phyloP scores from a whole-genome alignment of 1,140 invertebrate species.

The Lasioglossum baleicum region DNA sequence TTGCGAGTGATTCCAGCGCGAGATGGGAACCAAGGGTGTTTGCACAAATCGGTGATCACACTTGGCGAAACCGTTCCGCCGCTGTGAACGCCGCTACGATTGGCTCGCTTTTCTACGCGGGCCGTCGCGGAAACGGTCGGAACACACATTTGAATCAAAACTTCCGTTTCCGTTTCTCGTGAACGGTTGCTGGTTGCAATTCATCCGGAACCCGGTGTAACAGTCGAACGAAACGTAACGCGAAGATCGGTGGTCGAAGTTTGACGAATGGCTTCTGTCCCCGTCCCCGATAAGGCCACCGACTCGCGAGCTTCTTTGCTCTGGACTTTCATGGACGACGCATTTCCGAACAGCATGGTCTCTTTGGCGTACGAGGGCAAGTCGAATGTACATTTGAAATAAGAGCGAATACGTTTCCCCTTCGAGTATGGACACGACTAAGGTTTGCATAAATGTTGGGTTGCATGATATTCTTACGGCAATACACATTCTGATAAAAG shows the following conservation, averaged over 20 bases:
- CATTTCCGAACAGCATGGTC: neutral
- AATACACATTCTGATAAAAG: too few species aligned
- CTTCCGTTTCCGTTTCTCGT: neutral
- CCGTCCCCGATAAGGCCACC: neutral
- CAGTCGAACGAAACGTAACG: neutral
- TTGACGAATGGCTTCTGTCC: conserved; percentile 5
- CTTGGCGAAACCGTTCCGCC: neutral
- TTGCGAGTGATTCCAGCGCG: neutral
- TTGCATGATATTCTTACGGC: too few species aligned
- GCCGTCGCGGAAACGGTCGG: neutral
- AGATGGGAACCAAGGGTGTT: neutral
- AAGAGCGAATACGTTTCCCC: too few species aligned
- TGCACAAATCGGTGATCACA: neutral
- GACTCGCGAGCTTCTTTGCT: neutral
- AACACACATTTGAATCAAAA: conserved; percentile 8
- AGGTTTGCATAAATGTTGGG: conserved; percentile 1
- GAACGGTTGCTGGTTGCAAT: conserved; percentile 12
- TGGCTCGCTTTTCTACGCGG: neutral
- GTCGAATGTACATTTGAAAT: too few species aligned
- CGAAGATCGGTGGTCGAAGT: neutral
- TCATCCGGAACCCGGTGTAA: neutral
- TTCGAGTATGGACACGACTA: neutral
- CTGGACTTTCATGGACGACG: neutral
- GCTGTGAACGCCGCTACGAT: neutral
- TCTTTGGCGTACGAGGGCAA: too few species aligned